These are phyloP conservation scores for Myiagra hebetior DNA, from an alignment of 2,113 vertebrate genomes.

Conservation along the genomic window DNA sequence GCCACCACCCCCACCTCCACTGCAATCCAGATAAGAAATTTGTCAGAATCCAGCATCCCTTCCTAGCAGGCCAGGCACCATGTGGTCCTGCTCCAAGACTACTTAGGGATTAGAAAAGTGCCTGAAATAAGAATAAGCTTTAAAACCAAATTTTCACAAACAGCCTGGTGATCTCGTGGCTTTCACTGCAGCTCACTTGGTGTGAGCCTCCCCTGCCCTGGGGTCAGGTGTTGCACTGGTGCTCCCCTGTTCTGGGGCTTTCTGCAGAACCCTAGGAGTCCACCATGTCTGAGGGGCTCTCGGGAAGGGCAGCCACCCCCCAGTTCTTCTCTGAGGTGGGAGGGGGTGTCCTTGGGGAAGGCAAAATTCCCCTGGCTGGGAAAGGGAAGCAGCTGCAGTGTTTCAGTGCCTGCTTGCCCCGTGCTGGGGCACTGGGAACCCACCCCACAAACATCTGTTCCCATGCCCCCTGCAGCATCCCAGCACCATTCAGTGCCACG, in stretches of 20 bases:
- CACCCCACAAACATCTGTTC: neutral
- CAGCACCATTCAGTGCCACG: neutral
- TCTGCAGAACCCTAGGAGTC: accelerated
- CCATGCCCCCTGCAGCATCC: accelerated
- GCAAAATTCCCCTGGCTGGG: accelerated
- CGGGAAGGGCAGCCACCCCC: neutral
- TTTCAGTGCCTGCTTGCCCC: neutral
- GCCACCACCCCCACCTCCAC: neutral
- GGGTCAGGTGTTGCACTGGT: neutral
- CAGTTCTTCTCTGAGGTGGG: neutral
- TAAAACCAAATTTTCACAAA: neutral
- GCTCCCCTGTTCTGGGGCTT: neutral
- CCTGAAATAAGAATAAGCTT: constrained; percentile 44
- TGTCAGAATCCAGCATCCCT: neutral
- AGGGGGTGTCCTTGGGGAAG: neutral
- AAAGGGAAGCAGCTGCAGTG: neutral
- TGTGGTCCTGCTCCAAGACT: neutral
- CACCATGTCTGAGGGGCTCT: accelerated
- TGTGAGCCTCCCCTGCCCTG: neutral
- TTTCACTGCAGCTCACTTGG: neutral
- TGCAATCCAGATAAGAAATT: neutral
- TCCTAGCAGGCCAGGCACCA: neutral
- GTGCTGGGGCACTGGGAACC: accelerated
- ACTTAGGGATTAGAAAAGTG: constrained; percentile 1
- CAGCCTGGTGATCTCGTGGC: neutral